Conservation (phyloP, 2,113 vertebrate species). For the Typhlomys cinereus region DNA sequence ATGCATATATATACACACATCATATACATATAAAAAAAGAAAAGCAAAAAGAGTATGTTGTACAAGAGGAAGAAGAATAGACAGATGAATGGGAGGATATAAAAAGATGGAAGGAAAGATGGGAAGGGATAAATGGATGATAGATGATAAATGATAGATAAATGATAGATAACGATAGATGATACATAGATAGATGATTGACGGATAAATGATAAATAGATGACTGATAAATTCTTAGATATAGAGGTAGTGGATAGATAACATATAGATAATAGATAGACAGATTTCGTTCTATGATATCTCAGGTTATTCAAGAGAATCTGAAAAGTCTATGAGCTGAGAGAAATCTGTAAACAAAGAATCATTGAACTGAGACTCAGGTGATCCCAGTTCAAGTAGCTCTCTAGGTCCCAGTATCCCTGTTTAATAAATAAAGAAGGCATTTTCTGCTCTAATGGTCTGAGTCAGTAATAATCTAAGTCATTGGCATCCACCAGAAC, state of each 20-base stretch:
- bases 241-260: too few relatives aligned
- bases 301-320: conserved; percentile 18
- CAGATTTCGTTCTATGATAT: not conserved
- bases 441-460: conserved; percentile 23
- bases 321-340: not conserved
- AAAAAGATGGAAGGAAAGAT: not conserved
- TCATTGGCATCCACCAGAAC: not conserved
- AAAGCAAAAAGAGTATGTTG: not conserved
- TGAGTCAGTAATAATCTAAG: conserved; percentile 31
- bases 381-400: conserved; percentile 13
- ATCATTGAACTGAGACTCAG: conserved; percentile 47
- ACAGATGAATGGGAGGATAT: not conserved
- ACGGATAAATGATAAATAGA: not conserved
- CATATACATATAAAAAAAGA: too few relatives aligned
- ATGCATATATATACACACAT: too few relatives aligned
- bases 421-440: conserved; percentile 57
- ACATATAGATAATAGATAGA: too few relatives aligned
- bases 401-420: conserved; percentile 16
- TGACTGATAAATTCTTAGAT: not conserved
- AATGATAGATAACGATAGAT: too few relatives aligned
- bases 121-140: not conserved
- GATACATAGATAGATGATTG: not conserved
- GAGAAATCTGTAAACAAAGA: conserved; percentile 65
- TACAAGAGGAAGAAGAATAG: not conserved
- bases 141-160: not conserved